These are phyloP conservation scores for Hirundo rustica DNA, from an alignment of 2,797 vertebrate genomes.

Conservation along the genomic window DNA sequence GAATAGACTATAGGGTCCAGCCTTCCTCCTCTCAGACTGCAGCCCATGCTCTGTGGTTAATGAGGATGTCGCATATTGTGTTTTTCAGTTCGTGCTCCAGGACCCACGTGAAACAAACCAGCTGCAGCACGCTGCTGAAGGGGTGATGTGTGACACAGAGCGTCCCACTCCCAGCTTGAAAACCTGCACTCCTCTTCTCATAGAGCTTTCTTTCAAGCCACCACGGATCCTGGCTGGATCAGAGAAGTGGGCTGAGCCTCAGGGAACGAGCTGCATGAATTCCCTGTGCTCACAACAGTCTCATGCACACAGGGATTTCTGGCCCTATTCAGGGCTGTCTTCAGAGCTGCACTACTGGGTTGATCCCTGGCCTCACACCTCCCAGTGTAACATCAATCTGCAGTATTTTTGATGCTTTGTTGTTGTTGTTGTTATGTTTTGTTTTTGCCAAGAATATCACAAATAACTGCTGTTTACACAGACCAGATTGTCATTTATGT, in stretches of 20 bases:
- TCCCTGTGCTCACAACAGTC: neutral
- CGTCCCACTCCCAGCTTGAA: neutral
- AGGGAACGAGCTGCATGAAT: neutral
- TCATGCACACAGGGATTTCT: accelerated
- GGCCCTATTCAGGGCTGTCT: neutral
- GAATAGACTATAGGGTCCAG: neutral
- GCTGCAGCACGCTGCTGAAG: neutral
- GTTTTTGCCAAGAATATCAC: neutral
- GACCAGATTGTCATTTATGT: neutral
- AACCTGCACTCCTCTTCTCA: neutral
- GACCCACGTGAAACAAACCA: neutral
- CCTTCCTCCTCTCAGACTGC: neutral
- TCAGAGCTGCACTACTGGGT: neutral
- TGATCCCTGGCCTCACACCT: neutral
- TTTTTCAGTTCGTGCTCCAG: neutral
- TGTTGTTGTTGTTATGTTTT: neutral
- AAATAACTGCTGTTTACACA: neutral
- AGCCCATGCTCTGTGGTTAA: neutral
- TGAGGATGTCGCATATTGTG: neutral
- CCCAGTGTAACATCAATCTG: neutral
- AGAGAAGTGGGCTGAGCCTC: neutral
- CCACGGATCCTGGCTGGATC: neutral
- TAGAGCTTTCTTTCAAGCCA: neutral
- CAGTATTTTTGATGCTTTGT: neutral
- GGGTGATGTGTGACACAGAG: neutral